Base-by-base conservation (phyloP, 2,888 invertebrate genomes). In the Shargacucullia verbasci region DNA sequence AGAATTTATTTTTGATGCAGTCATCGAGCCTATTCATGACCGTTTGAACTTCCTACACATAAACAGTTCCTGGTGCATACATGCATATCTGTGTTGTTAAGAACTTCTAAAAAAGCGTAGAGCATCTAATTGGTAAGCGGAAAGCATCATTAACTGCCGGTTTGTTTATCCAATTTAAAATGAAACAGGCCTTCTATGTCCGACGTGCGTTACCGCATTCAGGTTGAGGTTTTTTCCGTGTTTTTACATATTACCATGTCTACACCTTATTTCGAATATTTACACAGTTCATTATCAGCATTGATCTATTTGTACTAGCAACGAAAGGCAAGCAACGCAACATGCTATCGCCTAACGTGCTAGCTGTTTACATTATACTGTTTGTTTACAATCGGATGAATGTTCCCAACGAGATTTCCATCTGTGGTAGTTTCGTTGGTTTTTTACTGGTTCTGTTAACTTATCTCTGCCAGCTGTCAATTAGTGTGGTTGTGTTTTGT, bases 221-320 rank as follows among this genome's bases (percentile, higher is more conserved):
- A 10, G 12, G n/a, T 12, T 15, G 31, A 34, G 41, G 39, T 59
- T 59, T 58, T 37, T 43, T 40, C 12, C 45, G 55, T 57, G 9
- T 63, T 41, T 14, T 39, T 37, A 45, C 15, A 49, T 72, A 73
- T 68, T 78, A 79, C 74, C 73, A 74, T 70, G 50, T 77, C 70
- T 69, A 66, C 56, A 67, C 61, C 74, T 74, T 75, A 76, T 78
- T 81, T 76, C 52, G 72, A 59, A 47, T 84, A 80, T 88, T 83
- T 85, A 74, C 62, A 43, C 46, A 63, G 66, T 58, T 68, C 64
- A 83, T 87, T 87, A 84, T 80, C 82, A 70, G 63, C 62, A 65
- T 70, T 72, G 77, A 70, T 81, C 75, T 85, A 80, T 87, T 83
- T 84, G 78, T 73, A 76, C 61, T 66, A 54, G 69, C 64, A 73